These are phyloP conservation scores for Euwallacea fornicatus DNA, from an alignment of 1,140 invertebrate species.

Conservation along the genomic window DNA sequence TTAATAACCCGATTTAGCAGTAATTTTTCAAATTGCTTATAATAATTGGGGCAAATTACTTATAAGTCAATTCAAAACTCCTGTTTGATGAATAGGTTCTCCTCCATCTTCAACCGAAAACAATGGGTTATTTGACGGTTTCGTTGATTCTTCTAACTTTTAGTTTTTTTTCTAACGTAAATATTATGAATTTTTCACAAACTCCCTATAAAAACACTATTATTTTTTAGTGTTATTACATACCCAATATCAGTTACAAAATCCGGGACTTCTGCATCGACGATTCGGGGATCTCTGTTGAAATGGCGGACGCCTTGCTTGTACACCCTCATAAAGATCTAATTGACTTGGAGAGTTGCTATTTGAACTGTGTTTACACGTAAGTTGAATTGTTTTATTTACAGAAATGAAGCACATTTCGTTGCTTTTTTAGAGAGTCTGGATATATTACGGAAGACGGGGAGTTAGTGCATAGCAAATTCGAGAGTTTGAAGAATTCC, in stretches of 20 bases:
- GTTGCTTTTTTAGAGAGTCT: neutral
- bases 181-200: too few relatives aligned
- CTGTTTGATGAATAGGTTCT: too few relatives aligned
- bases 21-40: too few relatives aligned
- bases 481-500: neutral
- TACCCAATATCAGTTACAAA: constrained; percentile 19
- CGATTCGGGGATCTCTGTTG: neutral
- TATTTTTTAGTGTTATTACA: neutral
- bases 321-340: neutral
- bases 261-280: constrained; percentile 20
- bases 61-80: too few relatives aligned
- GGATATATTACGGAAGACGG: constrained; percentile 1
- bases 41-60: too few relatives aligned
- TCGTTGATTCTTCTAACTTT: too few relatives aligned
- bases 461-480: neutral
- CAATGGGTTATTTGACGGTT: too few relatives aligned
- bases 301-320: constrained; percentile 16
- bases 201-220: too few relatives aligned
- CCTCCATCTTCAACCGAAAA: too few relatives aligned
- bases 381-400: neutral
- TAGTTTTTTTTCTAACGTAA: too few relatives aligned
- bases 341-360: constrained; percentile 15
- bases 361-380: constrained; percentile 17
- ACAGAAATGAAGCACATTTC: neutral
- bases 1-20: too few relatives aligned